phyloP scores from a whole-genome alignment of 2,113 vertebrate species.

The Periophthalmodon schlosseri region DNA sequence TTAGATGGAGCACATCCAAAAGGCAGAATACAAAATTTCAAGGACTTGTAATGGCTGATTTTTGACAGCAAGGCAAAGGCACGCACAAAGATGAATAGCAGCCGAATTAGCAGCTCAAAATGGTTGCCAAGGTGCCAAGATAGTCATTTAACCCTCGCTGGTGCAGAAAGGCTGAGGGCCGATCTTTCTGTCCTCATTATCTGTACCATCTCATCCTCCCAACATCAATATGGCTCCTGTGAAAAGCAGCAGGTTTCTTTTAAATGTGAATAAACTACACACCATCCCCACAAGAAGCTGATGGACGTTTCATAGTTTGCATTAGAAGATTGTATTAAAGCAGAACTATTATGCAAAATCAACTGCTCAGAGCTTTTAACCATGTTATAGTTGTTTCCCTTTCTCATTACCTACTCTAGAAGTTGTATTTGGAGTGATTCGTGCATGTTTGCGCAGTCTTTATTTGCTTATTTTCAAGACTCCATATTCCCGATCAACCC shows the following conservation, averaged over 20 bases:
- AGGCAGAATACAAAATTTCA: neutral
- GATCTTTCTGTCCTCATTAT: constrained; percentile 67
- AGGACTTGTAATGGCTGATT: constrained; percentile 1
- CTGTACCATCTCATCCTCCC: constrained; percentile 53
- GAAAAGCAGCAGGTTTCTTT: constrained; percentile 55
- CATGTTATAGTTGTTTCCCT: no score
- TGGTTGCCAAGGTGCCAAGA: constrained; percentile 72
- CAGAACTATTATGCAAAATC: no score
- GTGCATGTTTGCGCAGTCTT: no score
- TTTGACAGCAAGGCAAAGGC: constrained; percentile 11
- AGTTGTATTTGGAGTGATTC: no score
- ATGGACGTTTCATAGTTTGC: constrained; percentile 41
- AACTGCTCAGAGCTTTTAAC: no score
- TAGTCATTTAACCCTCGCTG: constrained; percentile 71
- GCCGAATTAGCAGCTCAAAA: constrained; percentile 48
- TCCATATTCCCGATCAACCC: no score
- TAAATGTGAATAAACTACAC: constrained; percentile 61
- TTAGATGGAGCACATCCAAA: neutral
- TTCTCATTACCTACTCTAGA: no score
- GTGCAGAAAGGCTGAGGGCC: constrained; percentile 59
- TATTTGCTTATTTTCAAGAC: no score
- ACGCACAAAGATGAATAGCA: constrained; percentile 39
- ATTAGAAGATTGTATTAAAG: no score
- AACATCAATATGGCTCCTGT: constrained; percentile 39
- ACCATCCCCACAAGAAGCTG: constrained; percentile 44